Evolutionary conservation across 2,797 vertebrate genomes (phyloP).

Genomic region (Hypotaenidia okinawae): DNA sequence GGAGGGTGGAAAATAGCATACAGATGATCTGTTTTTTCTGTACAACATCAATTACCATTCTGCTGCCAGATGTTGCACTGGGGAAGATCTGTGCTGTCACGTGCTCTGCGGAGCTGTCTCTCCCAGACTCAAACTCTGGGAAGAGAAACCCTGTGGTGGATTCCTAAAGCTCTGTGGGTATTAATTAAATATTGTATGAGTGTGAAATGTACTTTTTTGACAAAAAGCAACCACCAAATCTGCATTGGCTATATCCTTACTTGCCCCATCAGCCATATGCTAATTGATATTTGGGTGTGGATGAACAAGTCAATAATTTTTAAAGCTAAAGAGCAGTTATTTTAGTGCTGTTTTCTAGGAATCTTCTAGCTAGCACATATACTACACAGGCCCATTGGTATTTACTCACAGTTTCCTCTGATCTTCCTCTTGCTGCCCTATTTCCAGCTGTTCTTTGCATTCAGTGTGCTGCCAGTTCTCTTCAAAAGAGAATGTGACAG

Average conservation of each 20-base stretch:
- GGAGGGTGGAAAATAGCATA: slow-evolving; percentile 35
- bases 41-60: slow-evolving; percentile 16
- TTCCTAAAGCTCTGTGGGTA: not conserved
- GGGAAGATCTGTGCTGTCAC: not conserved
- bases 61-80: slow-evolving; percentile 26
- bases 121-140: not conserved
- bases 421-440: not conserved
- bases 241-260: not conserved
- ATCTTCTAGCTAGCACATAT: slow-evolving; percentile 22
- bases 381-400: not conserved
- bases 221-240: not conserved
- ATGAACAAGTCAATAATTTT: not conserved
- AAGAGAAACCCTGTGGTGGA: not conserved
- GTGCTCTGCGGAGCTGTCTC: not conserved
- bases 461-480: slow-evolving; percentile 29
- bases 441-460: slow-evolving; percentile 50
- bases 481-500: slow-evolving; percentile 44
- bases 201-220: slow-evolving; percentile 5
- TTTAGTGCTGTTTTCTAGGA: slow-evolving; percentile 36
- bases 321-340: not conserved
- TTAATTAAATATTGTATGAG: not conserved
- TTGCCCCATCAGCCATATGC: not conserved
- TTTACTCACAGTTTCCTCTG: slow-evolving; percentile 34
- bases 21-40: slow-evolving; percentile 39
- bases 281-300: not conserved